Base-by-base conservation (phyloP, 35 echinoderm and acorn worm species). In the Patiria miniata region DNA sequence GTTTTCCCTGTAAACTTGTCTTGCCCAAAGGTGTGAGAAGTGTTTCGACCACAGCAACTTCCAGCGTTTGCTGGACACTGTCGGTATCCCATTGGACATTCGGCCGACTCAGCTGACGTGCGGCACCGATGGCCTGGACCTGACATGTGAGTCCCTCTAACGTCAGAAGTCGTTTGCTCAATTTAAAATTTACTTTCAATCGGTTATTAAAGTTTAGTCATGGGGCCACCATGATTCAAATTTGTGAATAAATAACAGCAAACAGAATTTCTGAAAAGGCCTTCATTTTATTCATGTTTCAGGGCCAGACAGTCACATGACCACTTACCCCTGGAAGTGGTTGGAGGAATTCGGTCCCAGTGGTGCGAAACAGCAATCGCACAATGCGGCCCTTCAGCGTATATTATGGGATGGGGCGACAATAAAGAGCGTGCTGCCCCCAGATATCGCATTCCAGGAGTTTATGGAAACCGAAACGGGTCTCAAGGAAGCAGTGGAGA, bases 21-120 rank as follows among this genome's bases (percentile, higher is more conserved):
- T 60, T 18, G 19, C 18, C 28, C 57, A 16, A 17, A 79, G 69
- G 39, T 79, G 86, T 88, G 33, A 40, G 33, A 50, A 80, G 12
- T 88, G 86, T 61, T 79, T 33, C n/a, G 47, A 58, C 38, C 18
- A 3, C 9, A 23, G 51, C 14, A 88, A 69, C 14, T 39, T 39
- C 76, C 86, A 88, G 19, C 69, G 42, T 52, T 17, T 36, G 29
- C 39, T 88, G 32, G 86, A 79, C 37, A 56, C 77, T 40, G n/a
- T 52, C 42, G 80, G 10, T 17, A 79, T 80, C 39, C 51, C 77
- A 21, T 18, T 77, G 12, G 77, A 79, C 37, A 78, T 79, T 37
- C 17, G 18, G 54, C 86, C 86, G 38, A 29, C 19, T 12, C 22
- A 42, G 50, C 28, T 80, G 18, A 21, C 77, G 21, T 78, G 34